Evolutionary conservation across 2,797 vertebrate species (phyloP).

Genomic region (Cynopterus sphinx): DNA sequence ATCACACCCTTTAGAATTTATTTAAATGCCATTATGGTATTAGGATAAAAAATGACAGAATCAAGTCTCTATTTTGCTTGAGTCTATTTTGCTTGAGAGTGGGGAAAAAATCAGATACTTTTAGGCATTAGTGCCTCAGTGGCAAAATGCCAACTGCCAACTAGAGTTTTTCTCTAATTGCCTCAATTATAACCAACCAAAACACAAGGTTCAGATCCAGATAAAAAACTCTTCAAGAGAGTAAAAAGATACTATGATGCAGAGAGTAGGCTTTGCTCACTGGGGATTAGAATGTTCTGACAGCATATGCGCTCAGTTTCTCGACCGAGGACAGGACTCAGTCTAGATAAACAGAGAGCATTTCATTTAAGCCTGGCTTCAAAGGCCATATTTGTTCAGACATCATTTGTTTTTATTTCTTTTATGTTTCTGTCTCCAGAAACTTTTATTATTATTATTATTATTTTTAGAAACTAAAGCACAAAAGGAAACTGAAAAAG

Average conservation of each 20-base stretch:
- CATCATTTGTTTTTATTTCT: conserved; percentile 22
- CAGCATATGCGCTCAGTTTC: background rate
- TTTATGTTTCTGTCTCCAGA: background rate
- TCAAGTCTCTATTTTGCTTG: background rate
- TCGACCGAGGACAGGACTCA: background rate
- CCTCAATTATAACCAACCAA: background rate
- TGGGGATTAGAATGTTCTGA: background rate
- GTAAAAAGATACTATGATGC: background rate
- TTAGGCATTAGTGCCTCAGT: background rate
- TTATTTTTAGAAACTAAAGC: conserved; percentile 48
- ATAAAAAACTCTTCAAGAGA: background rate
- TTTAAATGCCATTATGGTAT: background rate
- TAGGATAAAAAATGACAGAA: background rate
- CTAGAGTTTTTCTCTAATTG: background rate
- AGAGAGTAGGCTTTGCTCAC: background rate
- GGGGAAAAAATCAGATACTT: background rate
- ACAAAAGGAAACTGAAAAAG: conserved; percentile 38
- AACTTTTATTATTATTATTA: background rate
- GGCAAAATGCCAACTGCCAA: background rate
- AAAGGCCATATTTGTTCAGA: conserved; percentile 11
- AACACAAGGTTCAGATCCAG: background rate
- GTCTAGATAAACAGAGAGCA: background rate
- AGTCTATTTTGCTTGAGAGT: background rate
- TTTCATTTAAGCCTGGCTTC: background rate
- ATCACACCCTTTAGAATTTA: background rate